Evolutionary conservation across 2,113 vertebrate species (phyloP).

Genomic region (Laterallus jamaicensis): DNA sequence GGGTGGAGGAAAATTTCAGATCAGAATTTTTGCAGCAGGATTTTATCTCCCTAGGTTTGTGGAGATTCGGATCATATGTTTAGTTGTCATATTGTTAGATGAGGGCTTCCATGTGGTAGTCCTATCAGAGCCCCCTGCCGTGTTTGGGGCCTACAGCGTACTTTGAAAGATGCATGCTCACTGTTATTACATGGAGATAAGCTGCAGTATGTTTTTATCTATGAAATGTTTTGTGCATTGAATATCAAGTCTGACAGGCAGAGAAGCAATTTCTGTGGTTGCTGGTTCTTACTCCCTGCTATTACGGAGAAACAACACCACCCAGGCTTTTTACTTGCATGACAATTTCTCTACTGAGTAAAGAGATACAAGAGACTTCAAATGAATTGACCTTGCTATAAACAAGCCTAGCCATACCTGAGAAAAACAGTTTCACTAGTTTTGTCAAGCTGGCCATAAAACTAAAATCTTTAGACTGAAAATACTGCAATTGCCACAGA

Average conservation of each 20-base stretch:
- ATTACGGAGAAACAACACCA: neutral
- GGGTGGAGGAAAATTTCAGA: neutral
- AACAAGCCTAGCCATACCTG: constrained; percentile 1
- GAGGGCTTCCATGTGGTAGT: neutral
- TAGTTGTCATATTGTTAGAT: neutral
- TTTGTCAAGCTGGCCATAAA: constrained; percentile 9
- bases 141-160: neutral
- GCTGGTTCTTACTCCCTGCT: neutral
- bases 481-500: neutral
- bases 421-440: constrained; percentile 21
- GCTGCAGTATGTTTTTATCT: constrained; percentile 30
- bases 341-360: constrained; percentile 21
- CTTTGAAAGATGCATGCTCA: neutral
- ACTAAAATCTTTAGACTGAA: constrained; percentile 5
- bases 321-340: neutral
- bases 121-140: neutral
- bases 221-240: constrained; percentile 12
- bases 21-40: neutral
- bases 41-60: neutral
- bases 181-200: constrained; percentile 40
- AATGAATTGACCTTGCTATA: constrained; percentile 19
- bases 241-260: constrained; percentile 28
- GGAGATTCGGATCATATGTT: neutral
- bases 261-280: constrained; percentile 24
- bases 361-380: neutral